Base-by-base conservation (phyloP, 2,888 invertebrate genomes). In the Andrena minutula region DNA sequence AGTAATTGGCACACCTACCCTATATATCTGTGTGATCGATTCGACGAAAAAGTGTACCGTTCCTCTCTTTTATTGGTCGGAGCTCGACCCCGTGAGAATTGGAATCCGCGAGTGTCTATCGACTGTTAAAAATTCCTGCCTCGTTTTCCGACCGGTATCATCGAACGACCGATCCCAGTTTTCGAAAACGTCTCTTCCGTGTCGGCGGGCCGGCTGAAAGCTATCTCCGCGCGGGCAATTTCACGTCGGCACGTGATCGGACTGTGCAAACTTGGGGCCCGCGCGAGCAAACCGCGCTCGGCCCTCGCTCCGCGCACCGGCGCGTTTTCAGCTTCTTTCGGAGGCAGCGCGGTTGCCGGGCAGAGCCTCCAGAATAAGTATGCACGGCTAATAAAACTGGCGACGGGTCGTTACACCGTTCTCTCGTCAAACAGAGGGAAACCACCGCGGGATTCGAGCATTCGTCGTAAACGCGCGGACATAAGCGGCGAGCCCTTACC, bases 221-320 rank as follows among this genome's bases (percentile, higher is more conserved):
- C 79, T 71, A 47, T 71, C 80, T 86, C 86, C 87, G 80, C 77
- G 80, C 63, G 74, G 78, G 89, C 86, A 90, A 92, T 92, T 92
- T 91, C 90, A 87, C 89, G 91, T 87, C 86, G 89, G 89, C 91
- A 90, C 92, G 92, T 92, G 92, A 92, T 88, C 86, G 75, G 92
- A 92, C 91, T 92, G 87, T 88, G 89, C 87, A 91, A 92, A 92
- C 89, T 86, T 85, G 69, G 79, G 10, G 56, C 10, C 47, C 58
- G 26, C n/a, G 41, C 79, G 68, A 74, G 86, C 84, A 84, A 90
- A 89, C 89, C 85, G 72, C 61, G 81, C 63, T 75, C 63, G 41
- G 49, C 79, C 75, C 53, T 77, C 66, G 51, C 71, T 73, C 63
- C 73, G 49, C 10, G 47, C n/a, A 53, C 68, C 69, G 41, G 35